Base-by-base conservation (phyloP, 2,113 vertebrate species). In the Dipodomys ordii region DNA sequence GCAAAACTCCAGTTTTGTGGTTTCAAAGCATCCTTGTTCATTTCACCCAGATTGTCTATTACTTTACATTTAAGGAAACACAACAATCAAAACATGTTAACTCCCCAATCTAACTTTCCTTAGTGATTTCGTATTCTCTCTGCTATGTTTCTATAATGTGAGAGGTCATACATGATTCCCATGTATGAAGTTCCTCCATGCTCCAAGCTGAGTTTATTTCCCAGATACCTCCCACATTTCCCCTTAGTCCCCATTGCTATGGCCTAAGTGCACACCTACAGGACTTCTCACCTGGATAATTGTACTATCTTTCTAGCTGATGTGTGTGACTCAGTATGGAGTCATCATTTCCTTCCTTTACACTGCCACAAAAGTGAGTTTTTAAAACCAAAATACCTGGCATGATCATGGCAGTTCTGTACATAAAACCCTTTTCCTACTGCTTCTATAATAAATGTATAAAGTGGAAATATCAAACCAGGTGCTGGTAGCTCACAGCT, bases 81-180 rank as follows among this genome's bases (percentile, higher is more conserved):
- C 65, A 90, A 88, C 91, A 94, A 78, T 95, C 27, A 95, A 93
- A 74, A 65, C 88, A 49, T 78, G 90, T 25, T 49, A 49, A 49
- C 35, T 96, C 53, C 30, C 22, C 60, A 97, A 87, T 62, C 39
- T 80, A 60, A 92, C 32, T 85, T 82, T 4, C 49, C 71, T 65
- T 90, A 95, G 32, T 83, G 44, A 74, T 22, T 87, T 90, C 53
- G 73, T 25, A 79, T 94, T 93, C 69, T 71, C 62, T 32, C 32
- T 39, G 6, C 78, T 30, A 62, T 81, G 11, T 20, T 83, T 95
- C 83, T 69, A 74, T 67, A 78, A 84, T 0, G 0, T 83, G 60
- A 87, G 88, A 78, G 39, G 30, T 39, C 39, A 39, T 39, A 39
- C 49, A 11, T 67, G 76, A 64, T 82, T 32, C 53, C 60, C 35